Percentiles rank a stretch among this genome's conserved stretches.
Conservation (phyloP, 1,140 invertebrate genomes). For the Drosophila pandora region DNA sequence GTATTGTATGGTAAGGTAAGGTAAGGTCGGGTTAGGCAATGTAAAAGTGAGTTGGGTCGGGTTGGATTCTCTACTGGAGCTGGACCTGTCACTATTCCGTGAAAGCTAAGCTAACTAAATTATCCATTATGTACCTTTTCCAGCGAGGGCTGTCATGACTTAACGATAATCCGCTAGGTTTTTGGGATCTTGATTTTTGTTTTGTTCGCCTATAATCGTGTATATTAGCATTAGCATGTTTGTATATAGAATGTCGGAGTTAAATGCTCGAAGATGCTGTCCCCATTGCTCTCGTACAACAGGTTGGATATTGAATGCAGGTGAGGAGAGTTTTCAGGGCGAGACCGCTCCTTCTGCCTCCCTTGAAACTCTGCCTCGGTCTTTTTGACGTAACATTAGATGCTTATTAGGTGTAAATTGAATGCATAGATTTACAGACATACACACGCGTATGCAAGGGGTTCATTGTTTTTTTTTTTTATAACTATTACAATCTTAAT, state of each 20-base stretch:
- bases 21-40: not conserved
- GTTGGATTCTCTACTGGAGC: too few species aligned
- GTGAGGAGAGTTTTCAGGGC: not conserved
- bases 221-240: not conserved
- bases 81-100: not conserved
- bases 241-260: conserved; percentile 16
- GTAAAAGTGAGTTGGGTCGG: not conserved
- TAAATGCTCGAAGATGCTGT: conserved; percentile 10
- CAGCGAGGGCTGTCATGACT: too few species aligned
- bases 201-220: not conserved
- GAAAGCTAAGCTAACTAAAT: conserved; percentile 1
- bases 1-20: not conserved
- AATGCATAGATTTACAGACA: too few species aligned
- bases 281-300: too few species aligned
- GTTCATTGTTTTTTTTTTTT: conserved; percentile 17
- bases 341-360: too few species aligned
- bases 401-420: conserved; percentile 14
- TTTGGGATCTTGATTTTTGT: not conserved
- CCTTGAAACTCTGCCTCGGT: too few species aligned
- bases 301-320: conserved; percentile 11
- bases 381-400: too few species aligned
- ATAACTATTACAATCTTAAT: conserved; percentile 44
- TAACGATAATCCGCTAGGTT: not conserved
- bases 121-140: not conserved
- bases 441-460: too few species aligned